Evolutionary conservation across 2,797 vertebrate genomes (phyloP).

Genomic region (Danio aesculapii): DNA sequence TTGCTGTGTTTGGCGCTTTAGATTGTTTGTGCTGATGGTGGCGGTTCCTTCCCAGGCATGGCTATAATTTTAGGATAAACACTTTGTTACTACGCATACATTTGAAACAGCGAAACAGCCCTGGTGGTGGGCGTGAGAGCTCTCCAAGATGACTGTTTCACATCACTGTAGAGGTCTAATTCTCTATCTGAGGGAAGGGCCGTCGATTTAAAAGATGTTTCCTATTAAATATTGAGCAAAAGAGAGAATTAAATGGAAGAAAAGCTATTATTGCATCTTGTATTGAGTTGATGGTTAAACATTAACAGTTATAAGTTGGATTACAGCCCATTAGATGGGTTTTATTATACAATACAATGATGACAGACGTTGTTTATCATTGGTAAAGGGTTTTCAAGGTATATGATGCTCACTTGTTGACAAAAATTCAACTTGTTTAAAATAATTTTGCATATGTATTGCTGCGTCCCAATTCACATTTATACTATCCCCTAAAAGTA

Average conservation of each 20-base stretch:
- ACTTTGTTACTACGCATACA: conserved; percentile 34
- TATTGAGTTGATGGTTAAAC: neutral
- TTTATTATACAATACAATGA: too few relatives aligned
- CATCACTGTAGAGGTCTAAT: neutral
- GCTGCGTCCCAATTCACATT: too few relatives aligned
- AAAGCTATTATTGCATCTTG: neutral
- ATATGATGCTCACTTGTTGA: too few relatives aligned
- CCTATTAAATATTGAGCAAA: neutral
- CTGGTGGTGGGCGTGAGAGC: neutral
- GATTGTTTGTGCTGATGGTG: conserved; percentile 54
- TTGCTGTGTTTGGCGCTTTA: conserved; percentile 43
- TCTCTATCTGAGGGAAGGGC: neutral
- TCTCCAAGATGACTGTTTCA: neutral
- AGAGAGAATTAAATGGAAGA: neutral
- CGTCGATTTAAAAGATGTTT: neutral
- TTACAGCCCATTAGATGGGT: too few relatives aligned
- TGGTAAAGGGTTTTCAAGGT: too few relatives aligned
- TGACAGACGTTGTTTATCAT: too few relatives aligned
- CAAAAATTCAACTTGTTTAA: too few relatives aligned
- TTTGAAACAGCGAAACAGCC: conserved; percentile 8
- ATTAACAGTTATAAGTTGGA: neutral
- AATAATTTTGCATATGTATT: too few relatives aligned
- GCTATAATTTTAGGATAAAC: conserved; percentile 57
- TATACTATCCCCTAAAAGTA: too few relatives aligned
- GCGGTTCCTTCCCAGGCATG: conserved; percentile 39